These are phyloP conservation scores for Oxygymnocypris stewartii DNA, from an alignment of 2,113 vertebrate genomes.

Conservation along the genomic window DNA sequence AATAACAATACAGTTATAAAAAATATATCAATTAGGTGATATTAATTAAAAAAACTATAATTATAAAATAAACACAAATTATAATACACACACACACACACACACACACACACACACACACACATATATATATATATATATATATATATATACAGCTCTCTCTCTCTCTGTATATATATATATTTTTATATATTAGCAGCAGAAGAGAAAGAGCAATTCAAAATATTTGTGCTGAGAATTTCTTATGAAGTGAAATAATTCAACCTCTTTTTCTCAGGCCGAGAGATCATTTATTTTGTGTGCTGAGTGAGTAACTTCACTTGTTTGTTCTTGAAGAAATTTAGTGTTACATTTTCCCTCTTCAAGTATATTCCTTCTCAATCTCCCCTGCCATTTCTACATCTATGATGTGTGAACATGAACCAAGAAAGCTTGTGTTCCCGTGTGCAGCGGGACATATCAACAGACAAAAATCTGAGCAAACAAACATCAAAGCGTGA, in stretches of 20 bases:
- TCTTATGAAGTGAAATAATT: neutral
- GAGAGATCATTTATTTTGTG: neutral
- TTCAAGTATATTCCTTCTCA: neutral
- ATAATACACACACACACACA: too few species aligned
- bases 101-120: too few species aligned
- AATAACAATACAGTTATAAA: too few species aligned
- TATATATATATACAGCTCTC: too few species aligned
- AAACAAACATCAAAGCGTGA: neutral
- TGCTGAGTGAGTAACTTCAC: neutral
- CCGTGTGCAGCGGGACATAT: neutral
- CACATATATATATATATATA: too few species aligned
- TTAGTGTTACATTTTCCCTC: neutral
- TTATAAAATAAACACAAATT: too few species aligned
- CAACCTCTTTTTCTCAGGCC: neutral
- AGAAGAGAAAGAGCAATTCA: neutral
- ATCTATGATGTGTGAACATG: constrained; percentile 10
- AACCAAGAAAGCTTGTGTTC: constrained; percentile 3
- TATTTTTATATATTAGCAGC: too few species aligned
- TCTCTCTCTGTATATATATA: too few species aligned
- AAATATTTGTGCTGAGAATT: neutral
- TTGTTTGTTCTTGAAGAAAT: neutral
- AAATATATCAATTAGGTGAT: too few species aligned
- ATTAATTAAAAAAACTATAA: too few species aligned
- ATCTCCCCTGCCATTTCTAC: neutral
- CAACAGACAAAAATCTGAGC: constrained; percentile 1